Base-by-base conservation (phyloP, 1,140 invertebrate genomes). In the Papilio aristodemus region DNA sequence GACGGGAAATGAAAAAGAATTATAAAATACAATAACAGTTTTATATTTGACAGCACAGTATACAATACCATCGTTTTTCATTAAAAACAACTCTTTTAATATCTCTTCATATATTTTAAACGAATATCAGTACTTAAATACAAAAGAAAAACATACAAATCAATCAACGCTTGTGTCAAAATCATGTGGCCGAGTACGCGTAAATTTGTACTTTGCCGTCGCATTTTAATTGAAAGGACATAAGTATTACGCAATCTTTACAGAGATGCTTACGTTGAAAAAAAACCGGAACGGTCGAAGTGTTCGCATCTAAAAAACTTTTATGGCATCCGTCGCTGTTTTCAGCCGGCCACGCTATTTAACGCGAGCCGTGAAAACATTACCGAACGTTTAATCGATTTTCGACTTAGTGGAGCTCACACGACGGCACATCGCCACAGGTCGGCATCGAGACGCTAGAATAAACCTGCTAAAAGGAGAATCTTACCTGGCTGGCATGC, bases 401-500 rank as follows among this genome's bases (percentile, higher is more conserved):
- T 85, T 87, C 80, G 81, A 85, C 85, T 86, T 84, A 85, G 74
- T 78, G 79, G 68, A 78, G 71, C 75, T 10, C 46, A 11, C 46
- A 50, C 46, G 46, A 50, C 76, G 73, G 74, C 72, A 71, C 71
- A 69, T 72, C 77, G 70, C 73, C 70, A 71, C 43, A 68, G 58
- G 19, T 17, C 58, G 7, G 9, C 58, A 17, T 60, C 14, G 27
- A 19, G 27, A 38, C 36, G 58, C 8, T 19, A 14, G 5, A 60
- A 60, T 39, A 1, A 25, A 38, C 17, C 25, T 22, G 62, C 27
- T 73, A 70, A 67, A 75, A 43, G 62, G 39, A 22, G 37, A 43
- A 64, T 66, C 89, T 87, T 85, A 91, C 89, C 89, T 91, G 89
- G 80, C 86, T 86, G 70, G 88, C 88, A 70, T 89, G 81, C 66